Percentiles rank a stretch among this genome's conserved stretches.
Conservation (phyloP, 2,888 invertebrate genomes). For the Tachina fera region DNA sequence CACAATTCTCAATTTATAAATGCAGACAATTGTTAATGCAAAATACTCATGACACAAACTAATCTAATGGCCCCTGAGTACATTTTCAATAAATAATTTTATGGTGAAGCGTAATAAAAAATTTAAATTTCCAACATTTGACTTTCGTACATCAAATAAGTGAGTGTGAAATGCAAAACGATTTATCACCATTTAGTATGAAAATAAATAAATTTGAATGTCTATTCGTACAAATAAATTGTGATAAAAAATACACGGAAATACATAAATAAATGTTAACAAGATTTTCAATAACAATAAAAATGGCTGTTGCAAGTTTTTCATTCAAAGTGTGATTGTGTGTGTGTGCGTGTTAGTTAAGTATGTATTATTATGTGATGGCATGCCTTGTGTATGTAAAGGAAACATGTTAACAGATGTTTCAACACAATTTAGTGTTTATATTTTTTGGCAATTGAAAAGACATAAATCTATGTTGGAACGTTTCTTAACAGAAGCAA, state of each 20-base stretch:
- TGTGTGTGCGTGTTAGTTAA: constrained; percentile 3
- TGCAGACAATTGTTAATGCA: neutral
- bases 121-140: constrained; percentile 23
- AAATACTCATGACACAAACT: neutral
- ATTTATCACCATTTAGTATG: constrained; percentile 52
- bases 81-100: neutral
- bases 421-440: constrained; percentile 68
- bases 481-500: constrained; percentile 30
- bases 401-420: constrained; percentile 72
- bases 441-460: constrained; percentile 66
- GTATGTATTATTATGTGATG: constrained; percentile 11
- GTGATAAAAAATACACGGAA: constrained; percentile 25
- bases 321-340: neutral
- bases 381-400: constrained; percentile 28
- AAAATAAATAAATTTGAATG: constrained; percentile 41
- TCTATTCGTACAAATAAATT: constrained; percentile 21
- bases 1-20: neutral
- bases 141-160: neutral
- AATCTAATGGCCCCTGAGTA: neutral
- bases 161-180: constrained; percentile 43
- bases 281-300: constrained; percentile 65
- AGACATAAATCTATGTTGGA: constrained; percentile 66
- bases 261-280: constrained; percentile 62
- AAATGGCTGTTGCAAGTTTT: constrained; percentile 54
- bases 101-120: constrained; percentile 24